Percentiles rank a stretch among this genome's conserved stretches.
phyloP scores from a whole-genome alignment of 2,113 vertebrate genomes.

The Oreotrochilus melanogaster region DNA sequence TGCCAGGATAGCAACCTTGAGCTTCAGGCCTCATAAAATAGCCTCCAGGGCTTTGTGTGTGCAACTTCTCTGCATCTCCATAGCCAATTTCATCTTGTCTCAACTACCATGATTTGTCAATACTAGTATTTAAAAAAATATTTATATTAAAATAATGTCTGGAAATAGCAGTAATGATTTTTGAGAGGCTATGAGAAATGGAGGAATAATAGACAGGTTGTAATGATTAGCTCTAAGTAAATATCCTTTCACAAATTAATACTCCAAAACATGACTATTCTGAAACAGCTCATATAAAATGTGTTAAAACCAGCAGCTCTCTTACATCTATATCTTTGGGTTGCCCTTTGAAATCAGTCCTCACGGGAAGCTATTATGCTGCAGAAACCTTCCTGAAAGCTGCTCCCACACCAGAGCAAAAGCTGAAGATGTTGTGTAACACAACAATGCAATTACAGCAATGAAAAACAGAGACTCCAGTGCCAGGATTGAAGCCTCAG shows the following conservation, averaged over 20 bases:
- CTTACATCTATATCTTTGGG: neutral
- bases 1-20: neutral
- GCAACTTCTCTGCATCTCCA: neutral
- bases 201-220: neutral
- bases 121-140: neutral
- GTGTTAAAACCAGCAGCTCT: neutral
- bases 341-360: constrained; percentile 30
- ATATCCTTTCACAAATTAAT: neutral
- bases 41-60: neutral
- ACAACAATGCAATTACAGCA: neutral
- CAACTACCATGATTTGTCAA: accelerated
- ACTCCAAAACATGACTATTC: neutral
- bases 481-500: accelerated
- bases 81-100: neutral
- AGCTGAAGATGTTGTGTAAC: neutral
- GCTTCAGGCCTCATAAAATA: neutral
- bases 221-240: neutral
- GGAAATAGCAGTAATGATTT: neutral
- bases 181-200: neutral
- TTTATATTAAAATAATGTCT: neutral
- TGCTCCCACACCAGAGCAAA: neutral
- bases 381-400: constrained; percentile 39
- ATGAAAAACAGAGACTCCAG: neutral
- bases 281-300: neutral
- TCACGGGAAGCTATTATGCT: constrained; percentile 36